Conservation (phyloP, 2,888 invertebrate species). For the Lissocephala sabroskyi region DNA sequence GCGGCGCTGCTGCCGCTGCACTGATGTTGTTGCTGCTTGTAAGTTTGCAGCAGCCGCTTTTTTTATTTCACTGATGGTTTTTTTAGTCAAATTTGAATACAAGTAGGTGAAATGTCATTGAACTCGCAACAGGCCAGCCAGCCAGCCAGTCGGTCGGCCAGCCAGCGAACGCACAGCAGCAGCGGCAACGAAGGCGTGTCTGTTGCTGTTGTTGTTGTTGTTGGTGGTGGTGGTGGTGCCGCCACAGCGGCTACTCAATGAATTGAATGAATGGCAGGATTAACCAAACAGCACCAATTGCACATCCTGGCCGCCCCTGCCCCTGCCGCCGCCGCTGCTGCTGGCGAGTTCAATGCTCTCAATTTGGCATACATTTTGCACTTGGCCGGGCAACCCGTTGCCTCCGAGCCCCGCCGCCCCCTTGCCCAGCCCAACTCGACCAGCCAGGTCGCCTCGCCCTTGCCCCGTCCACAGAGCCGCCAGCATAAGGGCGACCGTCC, state of each 20-base stretch:
- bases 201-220: not conserved
- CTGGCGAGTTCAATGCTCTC: slow-evolving; percentile 30
- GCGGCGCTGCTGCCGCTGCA: too few relatives aligned
- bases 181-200: slow-evolving; percentile 1
- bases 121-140: slow-evolving; percentile 32
- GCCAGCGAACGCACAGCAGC: slow-evolving; percentile 9
- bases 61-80: slow-evolving; percentile 1
- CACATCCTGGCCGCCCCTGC: slow-evolving; percentile 5
- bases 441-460: too few relatives aligned
- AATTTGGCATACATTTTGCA: slow-evolving; percentile 37
- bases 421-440: too few relatives aligned
- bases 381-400: too few relatives aligned
- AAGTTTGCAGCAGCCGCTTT: slow-evolving; percentile 8
- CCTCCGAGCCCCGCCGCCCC: too few relatives aligned
- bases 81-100: slow-evolving; percentile 38
- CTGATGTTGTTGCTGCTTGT: slow-evolving; percentile 7
- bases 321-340: slow-evolving; percentile 10
- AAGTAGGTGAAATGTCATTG: slow-evolving; percentile 57
- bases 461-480: too few relatives aligned
- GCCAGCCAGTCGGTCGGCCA: slow-evolving; percentile 3
- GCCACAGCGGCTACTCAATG: slow-evolving; percentile 4
- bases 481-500: too few relatives aligned
- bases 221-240: not conserved
- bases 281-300: slow-evolving; percentile 14
- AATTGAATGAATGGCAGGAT: not conserved